Evolutionary conservation across 1,140 invertebrate genomes (phyloP).

Genomic region (Ips typographus): DNA sequence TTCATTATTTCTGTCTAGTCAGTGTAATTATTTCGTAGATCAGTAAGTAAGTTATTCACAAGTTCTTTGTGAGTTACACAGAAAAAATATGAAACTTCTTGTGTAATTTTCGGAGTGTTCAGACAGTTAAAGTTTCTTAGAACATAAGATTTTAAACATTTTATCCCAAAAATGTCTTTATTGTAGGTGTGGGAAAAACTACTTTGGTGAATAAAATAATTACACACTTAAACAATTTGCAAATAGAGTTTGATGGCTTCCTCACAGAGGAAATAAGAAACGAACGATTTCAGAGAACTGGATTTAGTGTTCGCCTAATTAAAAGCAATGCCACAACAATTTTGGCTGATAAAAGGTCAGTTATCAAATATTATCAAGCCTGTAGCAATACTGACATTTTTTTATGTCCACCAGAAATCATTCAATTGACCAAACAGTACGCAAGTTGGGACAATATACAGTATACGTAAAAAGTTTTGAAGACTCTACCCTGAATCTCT

Average conservation of each 20-base stretch:
- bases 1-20: not conserved
- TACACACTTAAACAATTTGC: constrained; percentile 42
- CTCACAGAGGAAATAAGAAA: constrained; percentile 64
- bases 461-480: constrained; percentile 64
- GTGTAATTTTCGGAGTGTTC: not conserved
- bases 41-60: not conserved
- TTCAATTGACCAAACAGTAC: constrained; percentile 10
- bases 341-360: constrained; percentile 58
- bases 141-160: not conserved
- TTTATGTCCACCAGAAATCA: not conserved
- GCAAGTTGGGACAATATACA: constrained; percentile 60
- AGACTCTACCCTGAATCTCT: constrained; percentile 52
- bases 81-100: not conserved
- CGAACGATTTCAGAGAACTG: constrained; percentile 53
- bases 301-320: constrained; percentile 63
- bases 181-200: constrained; percentile 64
- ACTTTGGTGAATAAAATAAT: constrained; percentile 59
- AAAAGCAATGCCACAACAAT: constrained; percentile 49
- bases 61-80: not conserved
- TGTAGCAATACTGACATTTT: not conserved
- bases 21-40: not conserved
- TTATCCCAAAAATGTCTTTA: not conserved
- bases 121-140: not conserved
- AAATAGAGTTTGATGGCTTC: constrained; percentile 58
- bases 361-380: constrained; percentile 6